Percentiles rank a stretch among this genome's conserved stretches.
phyloP scores from a whole-genome alignment of 2,797 vertebrate species.

The Emys orbicularis region DNA sequence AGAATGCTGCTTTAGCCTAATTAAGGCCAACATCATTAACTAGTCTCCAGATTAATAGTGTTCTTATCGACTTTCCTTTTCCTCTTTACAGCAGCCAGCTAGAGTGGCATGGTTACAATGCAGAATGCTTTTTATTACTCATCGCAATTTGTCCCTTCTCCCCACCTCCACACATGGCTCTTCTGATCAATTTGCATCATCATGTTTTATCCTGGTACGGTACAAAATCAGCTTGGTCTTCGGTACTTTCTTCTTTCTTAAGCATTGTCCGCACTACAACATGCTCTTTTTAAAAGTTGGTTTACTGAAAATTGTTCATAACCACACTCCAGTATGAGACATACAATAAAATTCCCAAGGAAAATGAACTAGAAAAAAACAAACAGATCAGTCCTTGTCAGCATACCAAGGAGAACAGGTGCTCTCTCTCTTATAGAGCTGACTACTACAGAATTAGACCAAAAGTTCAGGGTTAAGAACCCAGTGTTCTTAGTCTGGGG shows the following conservation, averaged over 20 bases:
- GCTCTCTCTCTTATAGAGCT: background rate
- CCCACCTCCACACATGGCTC: background rate
- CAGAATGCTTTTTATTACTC: background rate
- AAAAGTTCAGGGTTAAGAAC: background rate
- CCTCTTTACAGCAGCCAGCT: background rate
- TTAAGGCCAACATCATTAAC: background rate
- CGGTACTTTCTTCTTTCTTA: background rate
- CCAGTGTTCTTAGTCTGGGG: background rate
- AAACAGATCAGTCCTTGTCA: background rate
- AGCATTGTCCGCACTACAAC: background rate
- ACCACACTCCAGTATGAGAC: background rate
- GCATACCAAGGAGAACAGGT: background rate
- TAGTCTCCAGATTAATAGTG: background rate
- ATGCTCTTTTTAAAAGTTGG: background rate
- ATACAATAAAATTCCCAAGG: background rate
- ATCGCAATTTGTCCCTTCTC: background rate
- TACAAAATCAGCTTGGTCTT: background rate
- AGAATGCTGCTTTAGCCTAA: background rate
- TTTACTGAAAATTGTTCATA: conserved; percentile 1
- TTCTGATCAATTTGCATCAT: background rate
- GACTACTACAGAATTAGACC: background rate
- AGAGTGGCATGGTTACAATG: background rate
- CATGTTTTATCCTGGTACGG: background rate
- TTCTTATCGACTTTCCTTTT: background rate
- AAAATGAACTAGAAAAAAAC: background rate